phyloP scores from a whole-genome alignment of 2,797 vertebrate genomes.

The Sebastiscus albofasciatus region DNA sequence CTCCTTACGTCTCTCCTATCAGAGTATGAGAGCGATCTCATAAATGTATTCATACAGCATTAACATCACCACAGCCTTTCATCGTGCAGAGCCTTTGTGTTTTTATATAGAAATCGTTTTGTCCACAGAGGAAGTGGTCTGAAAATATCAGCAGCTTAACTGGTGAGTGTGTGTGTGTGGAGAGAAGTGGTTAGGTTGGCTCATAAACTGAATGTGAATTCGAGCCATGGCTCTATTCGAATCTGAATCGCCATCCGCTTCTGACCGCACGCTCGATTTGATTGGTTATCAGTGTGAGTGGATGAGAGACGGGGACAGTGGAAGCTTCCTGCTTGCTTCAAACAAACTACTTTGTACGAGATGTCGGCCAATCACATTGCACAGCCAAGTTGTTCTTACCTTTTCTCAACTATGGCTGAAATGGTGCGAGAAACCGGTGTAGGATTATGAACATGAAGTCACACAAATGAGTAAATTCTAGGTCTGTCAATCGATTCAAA shows the following conservation, averaged over 20 bases:
- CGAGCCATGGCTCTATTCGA: slow-evolving; percentile 21
- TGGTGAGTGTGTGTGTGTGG: neutral
- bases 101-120: slow-evolving; percentile 33
- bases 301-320: neutral
- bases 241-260: slow-evolving; percentile 9
- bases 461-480: neutral
- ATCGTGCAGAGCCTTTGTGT: slow-evolving; percentile 1
- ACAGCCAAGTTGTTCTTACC: neutral
- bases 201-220: slow-evolving; percentile 9
- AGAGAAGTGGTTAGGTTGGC: slow-evolving; percentile 12
- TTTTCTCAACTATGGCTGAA: neutral
- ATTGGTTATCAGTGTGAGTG: slow-evolving; percentile 4
- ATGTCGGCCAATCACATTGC: neutral
- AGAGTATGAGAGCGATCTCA: neutral
- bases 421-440: neutral
- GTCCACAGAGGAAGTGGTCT: neutral
- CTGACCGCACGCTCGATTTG: neutral
- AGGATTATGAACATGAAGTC: neutral
- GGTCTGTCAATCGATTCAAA: too few species aligned
- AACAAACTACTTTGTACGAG: neutral
- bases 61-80: slow-evolving; percentile 19
- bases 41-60: slow-evolving; percentile 21
- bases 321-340: neutral
- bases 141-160: slow-evolving; percentile 16
- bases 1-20: neutral